Conservation (phyloP, 1,140 invertebrate genomes). For the Charaxes varanes region DNA sequence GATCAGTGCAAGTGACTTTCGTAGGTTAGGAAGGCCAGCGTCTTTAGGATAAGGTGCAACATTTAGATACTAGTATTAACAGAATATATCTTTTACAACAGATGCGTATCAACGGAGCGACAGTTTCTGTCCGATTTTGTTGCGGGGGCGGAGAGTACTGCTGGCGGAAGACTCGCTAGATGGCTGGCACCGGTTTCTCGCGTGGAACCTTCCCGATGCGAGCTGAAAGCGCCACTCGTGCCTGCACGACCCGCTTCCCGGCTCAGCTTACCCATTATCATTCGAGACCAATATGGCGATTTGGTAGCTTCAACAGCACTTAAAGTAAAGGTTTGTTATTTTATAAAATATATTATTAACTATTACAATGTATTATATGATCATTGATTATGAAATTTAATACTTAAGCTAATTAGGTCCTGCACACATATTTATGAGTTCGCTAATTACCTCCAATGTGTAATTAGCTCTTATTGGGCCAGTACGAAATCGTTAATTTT, state of each 20-base stretch:
- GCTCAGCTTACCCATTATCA: constrained; percentile 86
- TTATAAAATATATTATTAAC: neutral
- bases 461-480: too few relatives aligned
- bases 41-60: too few relatives aligned
- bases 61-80: neutral
- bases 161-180: constrained; percentile 92
- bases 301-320: constrained; percentile 88
- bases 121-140: constrained; percentile 96
- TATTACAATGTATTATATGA: too few relatives aligned
- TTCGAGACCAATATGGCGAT: constrained; percentile 94
- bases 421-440: too few relatives aligned
- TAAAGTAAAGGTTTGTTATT: constrained; percentile 84
- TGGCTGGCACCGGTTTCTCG: constrained; percentile 96
- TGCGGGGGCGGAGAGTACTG: constrained; percentile 87
- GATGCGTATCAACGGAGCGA: constrained; percentile 84
- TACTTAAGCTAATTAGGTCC: too few relatives aligned
- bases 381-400: too few relatives aligned
- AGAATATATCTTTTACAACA: constrained; percentile 24
- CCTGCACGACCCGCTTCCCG: constrained; percentile 89
- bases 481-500: too few relatives aligned
- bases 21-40: too few relatives aligned
- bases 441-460: too few relatives aligned
- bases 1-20: too few relatives aligned
- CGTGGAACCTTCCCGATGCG: constrained; percentile 91
- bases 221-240: constrained; percentile 84